Conservation (phyloP, 2,888 invertebrate species). For the Eupeodes latifasciatus region DNA sequence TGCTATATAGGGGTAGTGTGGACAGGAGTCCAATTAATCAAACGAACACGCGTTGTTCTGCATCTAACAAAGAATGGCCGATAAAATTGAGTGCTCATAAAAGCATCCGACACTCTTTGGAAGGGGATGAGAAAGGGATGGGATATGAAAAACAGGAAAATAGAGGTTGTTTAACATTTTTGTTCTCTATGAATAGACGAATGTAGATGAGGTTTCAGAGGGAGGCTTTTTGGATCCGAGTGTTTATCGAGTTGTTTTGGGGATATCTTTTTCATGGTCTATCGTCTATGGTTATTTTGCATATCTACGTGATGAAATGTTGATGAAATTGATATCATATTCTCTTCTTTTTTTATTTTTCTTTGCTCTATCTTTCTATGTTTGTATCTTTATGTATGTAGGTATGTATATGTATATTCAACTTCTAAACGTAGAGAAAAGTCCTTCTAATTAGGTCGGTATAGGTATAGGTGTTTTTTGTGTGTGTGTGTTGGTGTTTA, state of each 20-base stretch:
- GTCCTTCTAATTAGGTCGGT: neutral
- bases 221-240: neutral
- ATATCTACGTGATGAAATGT: slow-evolving; percentile 32
- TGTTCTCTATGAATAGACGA: neutral
- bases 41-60: slow-evolving; percentile 69
- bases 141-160: too few species aligned
- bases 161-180: slow-evolving; percentile 1
- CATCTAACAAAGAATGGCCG: slow-evolving; percentile 56
- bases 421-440: neutral
- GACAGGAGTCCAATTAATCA: slow-evolving; percentile 71
- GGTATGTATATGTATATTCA: neutral
- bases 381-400: too few species aligned
- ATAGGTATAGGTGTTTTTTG: neutral
- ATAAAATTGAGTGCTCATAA: slow-evolving; percentile 70
- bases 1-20: neutral
- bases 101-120: slow-evolving; percentile 46
- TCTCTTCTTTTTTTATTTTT: neutral
- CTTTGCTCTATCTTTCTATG: neutral
- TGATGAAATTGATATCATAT: slow-evolving; percentile 42
- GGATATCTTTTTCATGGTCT: slow-evolving; percentile 34
- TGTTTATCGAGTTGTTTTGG: slow-evolving; percentile 23
- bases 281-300: slow-evolving; percentile 26
- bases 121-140: neutral
- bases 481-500: neutral
- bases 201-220: neutral